Base-by-base conservation (phyloP, 2,797 vertebrate genomes). In the Pseudopleuronectes americanus region DNA sequence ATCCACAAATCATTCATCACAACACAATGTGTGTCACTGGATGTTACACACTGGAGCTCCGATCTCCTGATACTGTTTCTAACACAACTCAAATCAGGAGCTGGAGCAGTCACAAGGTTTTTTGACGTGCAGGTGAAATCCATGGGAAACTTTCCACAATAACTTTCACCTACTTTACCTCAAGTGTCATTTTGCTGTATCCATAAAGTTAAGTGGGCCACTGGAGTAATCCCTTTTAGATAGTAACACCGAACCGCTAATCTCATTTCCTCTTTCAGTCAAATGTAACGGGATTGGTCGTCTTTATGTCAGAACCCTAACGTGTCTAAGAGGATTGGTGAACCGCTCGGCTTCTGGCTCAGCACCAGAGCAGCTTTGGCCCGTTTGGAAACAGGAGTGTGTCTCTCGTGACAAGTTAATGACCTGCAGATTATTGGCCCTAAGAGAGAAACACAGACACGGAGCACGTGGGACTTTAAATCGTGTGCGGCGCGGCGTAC, bases 241-340 rank as follows among this genome's bases (percentile, higher is more conserved):
- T 26, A 43, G 63, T 53, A 49, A 48, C 21, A 56, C 43, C 43
- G 49, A 52, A 57, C 59, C 10, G 19, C 75, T 80, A 76, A 86
- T 85, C 76, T 79, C 19, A 64, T 80, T 74, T 68, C 64, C 65
- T 71, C 64, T 74, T 68, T 81, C 62, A 77, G 77, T 74, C 33
- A 75, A 81, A 65, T 67, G 76, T 71, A 54, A 84, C 54, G 4
- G 58, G 76, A 84, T 76, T 84, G 76, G 68, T 54, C 14, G 21
- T 70, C 75, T 65, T 74, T n/a, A 49, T 78, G 73, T 66, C 64
- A 64, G 31, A 47, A 22, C 51, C 19, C 51, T 31, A 74, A 69
- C 61, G 61, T 79, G 71, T 75, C 62, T 85, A 84, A 89, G 85
- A 86, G 79, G 87, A 89, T 85, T 83, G 85, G 47, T 45, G 65